Evolutionary conservation across 1,140 invertebrate genomes (phyloP).

Genomic region (Parapsyche elsis): DNA sequence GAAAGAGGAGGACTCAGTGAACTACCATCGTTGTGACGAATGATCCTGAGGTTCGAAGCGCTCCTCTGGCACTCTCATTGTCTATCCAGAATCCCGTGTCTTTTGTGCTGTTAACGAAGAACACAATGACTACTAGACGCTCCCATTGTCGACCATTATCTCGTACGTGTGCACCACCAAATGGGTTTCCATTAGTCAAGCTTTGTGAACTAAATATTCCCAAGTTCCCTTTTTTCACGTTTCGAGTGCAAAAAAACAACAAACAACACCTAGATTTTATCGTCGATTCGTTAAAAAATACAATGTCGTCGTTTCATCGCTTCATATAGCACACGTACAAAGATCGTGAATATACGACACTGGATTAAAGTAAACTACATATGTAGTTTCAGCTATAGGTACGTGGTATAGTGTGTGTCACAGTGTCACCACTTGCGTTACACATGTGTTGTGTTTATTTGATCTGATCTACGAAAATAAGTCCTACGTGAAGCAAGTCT

Average conservation of each 20-base stretch:
- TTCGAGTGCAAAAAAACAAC: slow-evolving; percentile 8
- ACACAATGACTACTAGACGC: slow-evolving; percentile 41
- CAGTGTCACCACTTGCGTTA: too few species aligned
- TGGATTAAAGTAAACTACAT: too few species aligned
- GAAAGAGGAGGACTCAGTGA: not conserved
- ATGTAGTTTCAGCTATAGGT: too few species aligned
- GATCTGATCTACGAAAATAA: too few species aligned
- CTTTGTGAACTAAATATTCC: slow-evolving; percentile 47
- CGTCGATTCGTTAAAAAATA: slow-evolving; percentile 9
- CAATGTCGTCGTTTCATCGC: slow-evolving; percentile 15
- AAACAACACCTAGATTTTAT: slow-evolving; percentile 1
- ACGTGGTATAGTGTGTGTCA: too few species aligned
- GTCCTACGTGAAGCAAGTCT: too few species aligned
- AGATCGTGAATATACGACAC: too few species aligned
- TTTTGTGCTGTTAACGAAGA: slow-evolving; percentile 40
- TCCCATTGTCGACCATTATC: slow-evolving; percentile 42
- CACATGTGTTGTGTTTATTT: too few species aligned
- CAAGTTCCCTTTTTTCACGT: slow-evolving; percentile 9
- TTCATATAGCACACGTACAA: too few species aligned
- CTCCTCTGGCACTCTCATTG: slow-evolving; percentile 37
- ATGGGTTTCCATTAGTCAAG: slow-evolving; percentile 45
- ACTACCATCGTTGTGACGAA: slow-evolving; percentile 28
- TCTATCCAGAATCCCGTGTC: slow-evolving; percentile 34
- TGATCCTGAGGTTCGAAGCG: slow-evolving; percentile 25
- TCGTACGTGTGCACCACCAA: slow-evolving; percentile 36